A percentile compares a stretch with the other conserved stretches of the same genome.
phyloP scores from a whole-genome alignment of 2,797 vertebrate genomes.

The Propithecus perrieri region DNA sequence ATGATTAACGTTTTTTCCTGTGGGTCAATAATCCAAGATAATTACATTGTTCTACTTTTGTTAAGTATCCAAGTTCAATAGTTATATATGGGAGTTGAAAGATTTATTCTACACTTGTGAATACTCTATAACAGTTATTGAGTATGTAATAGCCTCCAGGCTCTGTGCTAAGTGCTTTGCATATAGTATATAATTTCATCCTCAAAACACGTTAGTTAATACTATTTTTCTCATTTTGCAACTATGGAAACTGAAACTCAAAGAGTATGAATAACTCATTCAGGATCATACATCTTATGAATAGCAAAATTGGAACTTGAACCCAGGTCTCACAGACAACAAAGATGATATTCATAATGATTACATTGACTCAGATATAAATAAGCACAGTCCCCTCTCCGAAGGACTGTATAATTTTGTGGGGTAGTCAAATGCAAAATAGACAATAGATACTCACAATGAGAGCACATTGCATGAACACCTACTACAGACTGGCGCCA shows the following conservation, averaged over 20 bases:
- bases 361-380: background rate
- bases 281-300: background rate
- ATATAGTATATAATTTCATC: background rate
- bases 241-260: background rate
- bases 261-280: background rate
- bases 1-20: background rate
- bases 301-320: conserved; percentile 26
- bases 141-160: background rate
- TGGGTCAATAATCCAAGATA: background rate
- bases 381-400: background rate
- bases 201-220: conserved; percentile 3
- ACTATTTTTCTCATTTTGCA: background rate
- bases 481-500: background rate
- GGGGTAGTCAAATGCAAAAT: background rate
- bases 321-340: background rate
- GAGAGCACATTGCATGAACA: background rate
- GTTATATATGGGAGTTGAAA: background rate
- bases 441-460: background rate
- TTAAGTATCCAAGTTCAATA: conserved; percentile 10
- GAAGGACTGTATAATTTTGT: background rate
- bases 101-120: background rate
- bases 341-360: background rate
- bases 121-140: background rate
- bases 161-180: background rate
- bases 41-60: background rate